Conservation (phyloP, 37 sponge, comb jelly and placozoan species). For the Chondrilla cf. caribensis region DNA sequence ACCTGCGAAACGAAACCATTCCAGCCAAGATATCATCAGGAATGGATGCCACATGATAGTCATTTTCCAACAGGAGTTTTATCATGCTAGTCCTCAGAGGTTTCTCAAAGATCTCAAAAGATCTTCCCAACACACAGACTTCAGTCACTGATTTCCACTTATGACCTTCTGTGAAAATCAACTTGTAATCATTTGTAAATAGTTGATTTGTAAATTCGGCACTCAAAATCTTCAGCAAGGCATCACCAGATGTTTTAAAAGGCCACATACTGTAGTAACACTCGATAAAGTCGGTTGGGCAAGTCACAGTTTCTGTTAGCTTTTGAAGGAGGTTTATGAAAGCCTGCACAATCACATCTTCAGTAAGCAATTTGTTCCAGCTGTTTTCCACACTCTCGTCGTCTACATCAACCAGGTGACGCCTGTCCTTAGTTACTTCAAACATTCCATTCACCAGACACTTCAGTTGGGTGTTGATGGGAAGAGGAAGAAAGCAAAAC, state of each 20-base stretch:
- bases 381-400: constrained; percentile 1
- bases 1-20: no score
- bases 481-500: constrained; percentile 69
- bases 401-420: constrained; percentile 17
- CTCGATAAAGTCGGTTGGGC: background rate
- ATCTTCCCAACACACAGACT: background rate
- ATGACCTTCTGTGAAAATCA: background rate
- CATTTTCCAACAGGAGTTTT: no score
- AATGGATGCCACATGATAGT: no score
- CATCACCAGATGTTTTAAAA: constrained; percentile 11
- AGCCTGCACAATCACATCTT: background rate
- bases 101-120: no score
- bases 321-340: background rate
- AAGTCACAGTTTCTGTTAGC: background rate
- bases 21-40: no score
- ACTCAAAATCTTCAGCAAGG: background rate
- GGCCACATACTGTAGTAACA: constrained; percentile 62
- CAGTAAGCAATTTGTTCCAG: background rate
- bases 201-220: background rate
- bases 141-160: constrained; percentile 26
- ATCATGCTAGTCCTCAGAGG: no score
- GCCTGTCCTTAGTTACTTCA: constrained; percentile 48
- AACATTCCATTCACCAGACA: constrained; percentile 62
- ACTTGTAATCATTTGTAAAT: no score
- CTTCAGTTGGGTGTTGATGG: constrained; percentile 30